Base-by-base conservation (phyloP, 1,140 invertebrate species). In the Lasaia peninsularis region DNA sequence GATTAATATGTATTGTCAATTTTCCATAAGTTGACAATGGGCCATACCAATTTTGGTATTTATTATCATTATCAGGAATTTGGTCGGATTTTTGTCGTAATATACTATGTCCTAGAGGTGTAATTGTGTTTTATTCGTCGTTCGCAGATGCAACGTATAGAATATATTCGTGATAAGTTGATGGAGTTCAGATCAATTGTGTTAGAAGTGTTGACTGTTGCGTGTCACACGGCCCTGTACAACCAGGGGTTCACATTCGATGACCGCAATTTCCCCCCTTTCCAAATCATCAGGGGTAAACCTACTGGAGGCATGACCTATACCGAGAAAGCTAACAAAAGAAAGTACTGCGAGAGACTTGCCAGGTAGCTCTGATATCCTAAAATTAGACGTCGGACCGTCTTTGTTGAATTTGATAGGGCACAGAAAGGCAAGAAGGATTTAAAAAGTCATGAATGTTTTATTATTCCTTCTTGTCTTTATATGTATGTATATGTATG, bases 291-390 rank as follows among this genome's bases (percentile, higher is more conserved):
- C 69, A 59, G 91, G 71, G 79, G 81, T 0, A 91, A 91, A 56
- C 84, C 91, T 31, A 86, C 89, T 2, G 91, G 90, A 18, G 94
- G 92, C 70, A 94, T 96, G 90, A 94, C 94, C 18, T 97, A 96
- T 69, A 95, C 94, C 28, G 93, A 96, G 67, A 95, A 96, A 67
- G 94, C 94, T 0, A 93, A 93, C 58, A 97, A 97, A 73, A 90
- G 93, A 59, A 91, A 93, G 53, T 94, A 94, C 68, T 96, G 95
- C 76, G 91, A 92, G 67, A 88, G 81, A 80, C 57, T 91, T 90
- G 71, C 91, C 80, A 70, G 89, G 82, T 73, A 87, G 2, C 24
- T 6, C 24, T 28, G 24, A 28, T 6, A 28, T 0, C 8, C 0
- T 28, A 28, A 28, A 28, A 28, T 28, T 28, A 28, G 24, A 0